Evolutionary conservation across 1,140 invertebrate genomes (phyloP).

Genomic region (Scylla paramamosain): DNA sequence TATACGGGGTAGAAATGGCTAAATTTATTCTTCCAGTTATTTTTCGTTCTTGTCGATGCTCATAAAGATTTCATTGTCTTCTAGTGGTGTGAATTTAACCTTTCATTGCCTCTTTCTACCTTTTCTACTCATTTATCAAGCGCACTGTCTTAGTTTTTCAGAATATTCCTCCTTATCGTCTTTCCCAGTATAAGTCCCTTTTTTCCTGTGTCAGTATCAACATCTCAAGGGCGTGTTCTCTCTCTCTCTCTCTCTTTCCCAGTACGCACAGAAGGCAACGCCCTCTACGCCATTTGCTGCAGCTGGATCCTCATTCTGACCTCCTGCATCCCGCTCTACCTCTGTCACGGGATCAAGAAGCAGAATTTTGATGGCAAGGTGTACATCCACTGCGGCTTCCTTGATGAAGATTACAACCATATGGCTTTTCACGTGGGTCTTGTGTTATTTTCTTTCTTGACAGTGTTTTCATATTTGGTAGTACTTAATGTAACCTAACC

Average conservation of each 20-base stretch:
- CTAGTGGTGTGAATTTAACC: too few species aligned
- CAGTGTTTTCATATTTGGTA: neutral
- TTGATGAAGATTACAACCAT: constrained; percentile 86
- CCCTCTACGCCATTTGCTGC: constrained; percentile 87
- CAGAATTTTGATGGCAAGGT: constrained; percentile 84
- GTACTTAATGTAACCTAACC: neutral
- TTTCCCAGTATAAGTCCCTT: too few species aligned
- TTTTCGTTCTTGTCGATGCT: too few species aligned
- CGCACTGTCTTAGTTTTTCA: too few species aligned
- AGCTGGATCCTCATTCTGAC: constrained; percentile 90
- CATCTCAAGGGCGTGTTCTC: neutral
- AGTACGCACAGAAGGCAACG: constrained; percentile 92
- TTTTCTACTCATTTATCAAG: too few species aligned
- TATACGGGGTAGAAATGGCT: too few species aligned
- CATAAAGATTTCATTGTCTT: too few species aligned
- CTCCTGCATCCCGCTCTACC: constrained; percentile 87
- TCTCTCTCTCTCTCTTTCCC: constrained; percentile 78
- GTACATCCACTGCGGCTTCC: constrained; percentile 85
- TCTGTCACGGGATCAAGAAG: constrained; percentile 88
- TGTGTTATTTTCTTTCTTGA: neutral
- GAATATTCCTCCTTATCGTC: too few species aligned
- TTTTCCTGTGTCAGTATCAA: neutral
- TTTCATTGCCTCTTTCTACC: too few species aligned
- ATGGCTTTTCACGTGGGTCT: constrained; percentile 82
- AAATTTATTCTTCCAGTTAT: too few species aligned